Evolutionary conservation across 2,797 vertebrate genomes (phyloP).

Genomic region (Sebastes itinus): DNA sequence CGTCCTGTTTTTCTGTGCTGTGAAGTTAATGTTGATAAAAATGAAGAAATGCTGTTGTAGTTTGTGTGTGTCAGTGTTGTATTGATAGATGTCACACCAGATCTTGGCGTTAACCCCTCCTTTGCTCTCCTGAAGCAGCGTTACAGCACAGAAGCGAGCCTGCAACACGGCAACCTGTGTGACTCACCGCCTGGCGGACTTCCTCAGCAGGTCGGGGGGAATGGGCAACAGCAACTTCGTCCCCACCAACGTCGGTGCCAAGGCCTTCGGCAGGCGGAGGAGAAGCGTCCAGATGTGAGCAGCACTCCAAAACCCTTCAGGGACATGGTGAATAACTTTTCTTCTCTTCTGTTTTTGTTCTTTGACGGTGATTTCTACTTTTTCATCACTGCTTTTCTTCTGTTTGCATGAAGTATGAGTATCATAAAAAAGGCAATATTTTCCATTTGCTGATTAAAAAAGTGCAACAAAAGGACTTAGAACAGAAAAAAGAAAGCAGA

Average conservation of each 20-base stretch:
- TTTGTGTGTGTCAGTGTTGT: neutral
- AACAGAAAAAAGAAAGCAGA: neutral
- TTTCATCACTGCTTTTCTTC: neutral
- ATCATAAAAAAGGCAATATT: neutral
- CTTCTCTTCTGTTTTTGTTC: neutral
- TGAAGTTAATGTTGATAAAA: neutral
- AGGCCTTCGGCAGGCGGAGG: constrained; percentile 92
- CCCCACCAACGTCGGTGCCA: constrained; percentile 92
- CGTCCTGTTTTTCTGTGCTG: neutral
- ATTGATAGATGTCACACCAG: neutral
- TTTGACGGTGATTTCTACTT: neutral
- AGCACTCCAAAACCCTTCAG: constrained; percentile 34
- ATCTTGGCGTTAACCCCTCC: constrained; percentile 26
- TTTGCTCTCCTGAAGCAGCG: constrained; percentile 82
- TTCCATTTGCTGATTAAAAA: neutral
- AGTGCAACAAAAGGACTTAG: neutral
- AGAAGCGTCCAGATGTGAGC: constrained; percentile 85
- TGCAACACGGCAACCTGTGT: constrained; percentile 96
- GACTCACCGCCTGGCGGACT: constrained; percentile 93
- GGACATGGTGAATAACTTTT: constrained; percentile 72
- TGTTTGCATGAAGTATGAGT: neutral
- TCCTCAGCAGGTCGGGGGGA: constrained; percentile 93
- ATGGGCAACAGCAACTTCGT: constrained; percentile 91
- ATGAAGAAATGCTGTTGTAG: neutral
- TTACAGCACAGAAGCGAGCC: constrained; percentile 89